Percentiles rank a stretch among this genome's conserved stretches.
These are phyloP conservation scores for Tretioscincus oriximinensis DNA, from an alignment of 2,113 vertebrate genomes.

Conservation along the genomic window DNA sequence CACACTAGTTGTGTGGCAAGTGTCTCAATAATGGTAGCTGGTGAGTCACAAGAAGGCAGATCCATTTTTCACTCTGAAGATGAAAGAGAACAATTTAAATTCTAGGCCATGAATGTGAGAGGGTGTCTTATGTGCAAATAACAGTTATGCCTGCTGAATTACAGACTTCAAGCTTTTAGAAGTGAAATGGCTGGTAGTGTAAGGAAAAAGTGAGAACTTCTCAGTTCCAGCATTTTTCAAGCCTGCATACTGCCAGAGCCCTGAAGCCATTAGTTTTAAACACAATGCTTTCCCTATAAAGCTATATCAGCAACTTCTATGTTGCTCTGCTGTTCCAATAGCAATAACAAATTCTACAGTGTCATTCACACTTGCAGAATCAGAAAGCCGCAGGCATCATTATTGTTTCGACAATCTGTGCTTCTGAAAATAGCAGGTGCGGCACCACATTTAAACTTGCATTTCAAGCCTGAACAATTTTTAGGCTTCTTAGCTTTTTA, in stretches of 20 bases:
- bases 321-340: slow-evolving; percentile 23
- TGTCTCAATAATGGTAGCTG: slow-evolving; percentile 66
- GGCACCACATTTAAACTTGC: slow-evolving; percentile 8
- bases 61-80: slow-evolving; percentile 74
- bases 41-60: slow-evolving; percentile 36
- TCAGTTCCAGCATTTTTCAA: slow-evolving; percentile 50
- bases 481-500: slow-evolving; percentile 19
- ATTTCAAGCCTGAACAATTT: slow-evolving; percentile 6
- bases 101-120: slow-evolving; percentile 17
- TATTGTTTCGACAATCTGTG: slow-evolving; percentile 39
- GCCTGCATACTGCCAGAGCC: slow-evolving; percentile 37
- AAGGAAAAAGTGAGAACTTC: slow-evolving; percentile 30
- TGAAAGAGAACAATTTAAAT: slow-evolving; percentile 40
- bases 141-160: slow-evolving; percentile 18
- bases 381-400: slow-evolving; percentile 45
- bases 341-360: slow-evolving; percentile 16
- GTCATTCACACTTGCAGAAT: slow-evolving; percentile 47
- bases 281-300: slow-evolving; percentile 20
- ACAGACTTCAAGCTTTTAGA: slow-evolving; percentile 33
- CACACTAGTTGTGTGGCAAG: slow-evolving; percentile 73
- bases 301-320: slow-evolving; percentile 35
- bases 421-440: slow-evolving; percentile 49
- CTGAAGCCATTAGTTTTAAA: slow-evolving; percentile 8
- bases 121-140: slow-evolving; percentile 1
- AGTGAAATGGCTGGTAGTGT: slow-evolving; percentile 40